phyloP scores from a whole-genome alignment of 1,140 invertebrate genomes.

The Aphaenogaster floridana region DNA sequence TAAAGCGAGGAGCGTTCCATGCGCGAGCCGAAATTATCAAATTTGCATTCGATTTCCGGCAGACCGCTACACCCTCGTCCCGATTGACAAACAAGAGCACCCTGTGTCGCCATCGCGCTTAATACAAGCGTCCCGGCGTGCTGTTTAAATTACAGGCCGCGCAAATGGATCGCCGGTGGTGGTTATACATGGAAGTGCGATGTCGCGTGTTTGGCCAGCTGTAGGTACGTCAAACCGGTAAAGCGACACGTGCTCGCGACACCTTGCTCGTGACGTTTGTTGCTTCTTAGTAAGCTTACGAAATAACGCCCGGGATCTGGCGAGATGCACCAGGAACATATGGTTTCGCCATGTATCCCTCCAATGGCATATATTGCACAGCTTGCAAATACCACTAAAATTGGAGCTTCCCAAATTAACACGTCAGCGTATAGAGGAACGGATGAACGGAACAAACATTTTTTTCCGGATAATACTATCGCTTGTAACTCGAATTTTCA shows the following conservation, averaged over 20 bases:
- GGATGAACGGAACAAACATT: background rate
- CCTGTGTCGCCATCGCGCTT: conserved; percentile 54
- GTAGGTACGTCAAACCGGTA: conserved; percentile 58
- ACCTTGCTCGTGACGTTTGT: conserved; percentile 51
- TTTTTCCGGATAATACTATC: background rate
- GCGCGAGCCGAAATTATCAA: conserved; percentile 69
- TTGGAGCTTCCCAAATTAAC: background rate
- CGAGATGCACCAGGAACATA: background rate
- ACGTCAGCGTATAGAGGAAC: background rate
- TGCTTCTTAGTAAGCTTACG: conserved; percentile 48
- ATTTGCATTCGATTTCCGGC: conserved; percentile 73
- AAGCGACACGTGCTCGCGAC: conserved; percentile 55
- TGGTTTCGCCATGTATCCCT: background rate
- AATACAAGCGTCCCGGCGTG: conserved; percentile 48
- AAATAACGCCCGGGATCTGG: conserved; percentile 1
- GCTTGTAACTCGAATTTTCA: background rate
- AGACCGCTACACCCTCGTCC: conserved; percentile 52
- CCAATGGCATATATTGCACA: background rate
- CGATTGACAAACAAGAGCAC: conserved; percentile 72
- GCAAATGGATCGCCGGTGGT: conserved; percentile 58
- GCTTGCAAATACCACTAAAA: background rate
- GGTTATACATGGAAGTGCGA: conserved; percentile 60
- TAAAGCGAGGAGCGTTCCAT: conserved; percentile 26
- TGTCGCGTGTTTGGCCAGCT: conserved; percentile 68
- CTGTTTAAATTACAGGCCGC: conserved; percentile 67